Evolutionary conservation across 2,113 vertebrate genomes (phyloP).

Genomic region (Hepsetus odoe): DNA sequence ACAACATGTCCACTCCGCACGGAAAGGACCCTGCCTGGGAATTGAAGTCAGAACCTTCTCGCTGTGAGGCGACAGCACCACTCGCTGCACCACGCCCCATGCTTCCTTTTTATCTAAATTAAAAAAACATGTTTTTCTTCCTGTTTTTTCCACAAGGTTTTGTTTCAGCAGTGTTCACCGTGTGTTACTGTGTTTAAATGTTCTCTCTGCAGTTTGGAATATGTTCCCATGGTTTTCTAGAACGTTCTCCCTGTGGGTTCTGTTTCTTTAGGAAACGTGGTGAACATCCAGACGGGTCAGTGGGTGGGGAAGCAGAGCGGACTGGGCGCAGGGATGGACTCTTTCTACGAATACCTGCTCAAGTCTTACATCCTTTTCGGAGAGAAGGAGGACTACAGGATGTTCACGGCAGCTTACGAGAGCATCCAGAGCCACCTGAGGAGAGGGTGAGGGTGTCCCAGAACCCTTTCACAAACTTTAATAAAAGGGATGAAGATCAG

Average conservation of each 20-base stretch:
- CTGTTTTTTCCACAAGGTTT: no score
- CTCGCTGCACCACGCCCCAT: no score
- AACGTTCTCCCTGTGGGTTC: not conserved
- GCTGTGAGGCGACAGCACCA: no score
- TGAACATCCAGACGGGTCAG: slow-evolving; percentile 96
- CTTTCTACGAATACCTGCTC: slow-evolving; percentile 96
- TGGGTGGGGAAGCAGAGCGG: slow-evolving; percentile 99
- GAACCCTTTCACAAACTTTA: no score
- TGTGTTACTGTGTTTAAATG: no score
- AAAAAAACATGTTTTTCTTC: no score
- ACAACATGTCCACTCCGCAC: no score
- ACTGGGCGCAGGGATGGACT: slow-evolving; percentile 93
- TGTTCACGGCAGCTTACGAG: slow-evolving; percentile 90
- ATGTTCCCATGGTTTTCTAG: not conserved
- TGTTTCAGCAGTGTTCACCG: no score
- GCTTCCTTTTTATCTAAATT: no score
- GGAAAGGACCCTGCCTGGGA: no score
- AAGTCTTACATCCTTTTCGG: slow-evolving; percentile 98
- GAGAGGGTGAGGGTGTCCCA: slow-evolving; percentile 79
- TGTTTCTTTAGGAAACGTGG: slow-evolving; percentile 86
- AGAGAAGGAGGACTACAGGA: slow-evolving; percentile 90
- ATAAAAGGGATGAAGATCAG: no score
- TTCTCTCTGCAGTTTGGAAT: not conserved
- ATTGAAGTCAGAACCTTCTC: no score
- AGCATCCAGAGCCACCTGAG: slow-evolving; percentile 94